Percentiles rank a stretch among this genome's conserved stretches.
Evolutionary conservation across 2,888 invertebrate species (phyloP).

Genomic region (Lasioglossum leucozonium): DNA sequence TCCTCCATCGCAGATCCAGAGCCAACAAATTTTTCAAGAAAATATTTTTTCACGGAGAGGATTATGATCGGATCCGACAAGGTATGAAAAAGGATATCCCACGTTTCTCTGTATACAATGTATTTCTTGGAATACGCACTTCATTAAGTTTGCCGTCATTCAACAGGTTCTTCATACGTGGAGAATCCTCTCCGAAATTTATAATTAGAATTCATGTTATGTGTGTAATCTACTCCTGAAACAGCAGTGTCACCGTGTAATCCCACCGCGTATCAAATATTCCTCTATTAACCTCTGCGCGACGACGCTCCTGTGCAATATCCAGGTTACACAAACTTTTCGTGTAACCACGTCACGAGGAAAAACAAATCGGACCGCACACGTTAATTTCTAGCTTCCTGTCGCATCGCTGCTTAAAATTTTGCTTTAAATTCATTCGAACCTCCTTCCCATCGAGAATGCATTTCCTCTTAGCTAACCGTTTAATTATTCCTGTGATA

Average conservation of each 20-base stretch:
- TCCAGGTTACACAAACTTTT: too few relatives aligned
- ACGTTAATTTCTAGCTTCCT: neutral
- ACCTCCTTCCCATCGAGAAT: neutral
- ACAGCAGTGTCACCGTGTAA: neutral
- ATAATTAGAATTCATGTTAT: conserved; percentile 5
- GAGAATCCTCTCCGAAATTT: neutral
- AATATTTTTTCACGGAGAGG: neutral
- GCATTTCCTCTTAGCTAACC: neutral
- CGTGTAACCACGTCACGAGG: neutral
- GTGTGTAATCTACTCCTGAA: neutral
- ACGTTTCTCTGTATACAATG: neutral
- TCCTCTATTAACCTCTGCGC: neutral
- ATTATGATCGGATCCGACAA: neutral
- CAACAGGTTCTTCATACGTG: neutral
- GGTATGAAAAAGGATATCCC: neutral
- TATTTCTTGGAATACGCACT: neutral
- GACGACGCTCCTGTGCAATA: neutral
- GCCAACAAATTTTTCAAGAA: neutral
- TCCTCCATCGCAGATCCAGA: neutral
- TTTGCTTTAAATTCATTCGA: neutral
- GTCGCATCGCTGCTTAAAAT: neutral
- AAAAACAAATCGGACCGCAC: neutral
- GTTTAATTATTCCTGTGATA: neutral
- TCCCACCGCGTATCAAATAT: neutral
- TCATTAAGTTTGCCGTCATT: neutral